These are phyloP conservation scores for Microdon myrmicae DNA, from an alignment of 2,888 invertebrate species.

Conservation along the genomic window DNA sequence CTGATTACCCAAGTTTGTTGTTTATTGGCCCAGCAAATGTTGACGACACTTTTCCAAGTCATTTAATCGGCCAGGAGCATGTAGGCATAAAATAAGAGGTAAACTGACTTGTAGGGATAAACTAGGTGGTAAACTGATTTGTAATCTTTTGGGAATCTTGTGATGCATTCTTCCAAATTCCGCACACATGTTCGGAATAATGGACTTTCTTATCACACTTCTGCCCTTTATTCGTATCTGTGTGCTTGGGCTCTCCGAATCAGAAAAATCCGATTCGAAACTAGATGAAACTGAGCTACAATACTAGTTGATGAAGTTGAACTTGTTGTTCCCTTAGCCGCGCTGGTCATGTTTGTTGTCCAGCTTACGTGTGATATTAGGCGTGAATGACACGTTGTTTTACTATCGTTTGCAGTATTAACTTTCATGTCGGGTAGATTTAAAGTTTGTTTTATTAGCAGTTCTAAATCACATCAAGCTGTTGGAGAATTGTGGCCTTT, in stretches of 20 bases:
- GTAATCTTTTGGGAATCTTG: conserved; percentile 89
- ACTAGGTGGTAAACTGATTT: conserved; percentile 91
- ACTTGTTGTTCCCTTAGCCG: conserved; percentile 62
- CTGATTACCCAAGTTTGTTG: conserved; percentile 73
- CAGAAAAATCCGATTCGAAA: conserved; percentile 68
- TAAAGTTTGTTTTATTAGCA: no score
- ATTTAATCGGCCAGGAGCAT: conserved; percentile 74
- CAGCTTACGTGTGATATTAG: conserved; percentile 60
- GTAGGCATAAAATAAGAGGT: conserved; percentile 84
- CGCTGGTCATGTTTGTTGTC: conserved; percentile 64
- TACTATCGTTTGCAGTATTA: no score
- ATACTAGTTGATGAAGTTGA: conserved; percentile 66
- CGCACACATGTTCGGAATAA: conserved; percentile 71
- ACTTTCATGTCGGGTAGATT: no score
- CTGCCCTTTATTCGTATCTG: conserved; percentile 53
- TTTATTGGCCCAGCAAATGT: conserved; percentile 76
- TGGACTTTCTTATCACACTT: conserved; percentile 54
- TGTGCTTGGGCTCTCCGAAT: conserved; percentile 63
- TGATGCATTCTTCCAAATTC: conserved; percentile 85
- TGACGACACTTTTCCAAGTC: conserved; percentile 78
- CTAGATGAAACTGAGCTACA: conserved; percentile 68
- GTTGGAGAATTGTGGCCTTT: no score
- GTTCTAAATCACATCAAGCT: no score
- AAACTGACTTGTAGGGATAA: no score
- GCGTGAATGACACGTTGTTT: conserved; percentile 68